These are phyloP conservation scores for Corythoichthys intestinalis DNA, from an alignment of 2,113 vertebrate species.

Conservation along the genomic window DNA sequence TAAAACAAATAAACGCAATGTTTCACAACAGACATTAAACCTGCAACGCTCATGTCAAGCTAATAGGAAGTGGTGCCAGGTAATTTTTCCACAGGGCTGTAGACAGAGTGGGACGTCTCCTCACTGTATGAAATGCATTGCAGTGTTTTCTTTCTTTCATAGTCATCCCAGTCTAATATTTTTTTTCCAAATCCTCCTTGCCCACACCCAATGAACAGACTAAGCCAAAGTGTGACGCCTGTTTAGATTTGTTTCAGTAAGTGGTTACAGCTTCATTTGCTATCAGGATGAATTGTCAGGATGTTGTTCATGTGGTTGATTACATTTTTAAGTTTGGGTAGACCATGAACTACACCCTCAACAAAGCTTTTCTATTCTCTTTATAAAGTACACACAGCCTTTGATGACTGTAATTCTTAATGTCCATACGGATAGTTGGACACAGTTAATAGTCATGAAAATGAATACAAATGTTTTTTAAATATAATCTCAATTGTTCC, in stretches of 20 bases:
- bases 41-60: not conserved
- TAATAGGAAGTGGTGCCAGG: conserved; percentile 17
- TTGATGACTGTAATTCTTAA: not conserved
- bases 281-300: conserved; percentile 19
- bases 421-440: not conserved
- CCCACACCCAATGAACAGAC: conserved; percentile 14
- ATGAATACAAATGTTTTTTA: not conserved
- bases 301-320: conserved; percentile 19
- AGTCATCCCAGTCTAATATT: conserved; percentile 8
- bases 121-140: conserved; percentile 2
- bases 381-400: not conserved
- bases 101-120: conserved; percentile 22
- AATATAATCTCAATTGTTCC: not conserved
- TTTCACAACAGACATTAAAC: not conserved
- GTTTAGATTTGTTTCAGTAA: conserved; percentile 17
- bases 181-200: conserved; percentile 4
- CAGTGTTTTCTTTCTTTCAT: conserved; percentile 10
- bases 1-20: not conserved
- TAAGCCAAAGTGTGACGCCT: conserved; percentile 13
- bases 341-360: not conserved
- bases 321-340: conserved; percentile 1
- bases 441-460: not conserved
- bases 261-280: conserved; percentile 32
- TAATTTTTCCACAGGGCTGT: conserved; percentile 28
- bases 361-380: not conserved